These are phyloP conservation scores for Microtus richardsoni DNA, from an alignment of 2,113 vertebrate genomes.

Conservation along the genomic window DNA sequence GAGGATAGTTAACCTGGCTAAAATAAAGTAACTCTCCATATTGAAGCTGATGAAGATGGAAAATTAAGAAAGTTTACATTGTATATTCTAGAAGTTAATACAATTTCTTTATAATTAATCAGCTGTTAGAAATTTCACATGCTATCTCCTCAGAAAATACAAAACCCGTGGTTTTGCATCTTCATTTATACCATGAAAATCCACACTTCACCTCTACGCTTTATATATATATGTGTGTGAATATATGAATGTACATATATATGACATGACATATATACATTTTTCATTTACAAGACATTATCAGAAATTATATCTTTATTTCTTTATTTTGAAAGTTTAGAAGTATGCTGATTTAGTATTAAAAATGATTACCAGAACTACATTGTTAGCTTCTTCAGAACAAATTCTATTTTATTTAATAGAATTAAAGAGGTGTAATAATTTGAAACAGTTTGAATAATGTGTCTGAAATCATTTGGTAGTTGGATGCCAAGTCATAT, in stretches of 20 bases:
- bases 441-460: not conserved
- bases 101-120: not conserved
- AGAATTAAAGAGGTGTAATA: not conserved
- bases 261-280: too few species aligned
- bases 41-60: not conserved
- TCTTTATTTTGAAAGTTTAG: not conserved
- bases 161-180: too few species aligned
- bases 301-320: not conserved
- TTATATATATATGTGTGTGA: not conserved
- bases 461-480: not conserved
- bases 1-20: not conserved
- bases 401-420: not conserved
- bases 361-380: not conserved
- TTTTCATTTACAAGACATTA: not conserved
- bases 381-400: not conserved
- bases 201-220: not conserved
- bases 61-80: not conserved
- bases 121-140: not conserved
- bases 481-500: not conserved
- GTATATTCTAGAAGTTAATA: not conserved
- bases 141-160: not conserved
- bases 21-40: not conserved
- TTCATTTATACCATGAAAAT: not conserved
- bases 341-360: not conserved
- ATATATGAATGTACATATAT: too few species aligned